Evolutionary conservation across 2,113 vertebrate genomes (phyloP).

Genomic region (Procavia capensis): DNA sequence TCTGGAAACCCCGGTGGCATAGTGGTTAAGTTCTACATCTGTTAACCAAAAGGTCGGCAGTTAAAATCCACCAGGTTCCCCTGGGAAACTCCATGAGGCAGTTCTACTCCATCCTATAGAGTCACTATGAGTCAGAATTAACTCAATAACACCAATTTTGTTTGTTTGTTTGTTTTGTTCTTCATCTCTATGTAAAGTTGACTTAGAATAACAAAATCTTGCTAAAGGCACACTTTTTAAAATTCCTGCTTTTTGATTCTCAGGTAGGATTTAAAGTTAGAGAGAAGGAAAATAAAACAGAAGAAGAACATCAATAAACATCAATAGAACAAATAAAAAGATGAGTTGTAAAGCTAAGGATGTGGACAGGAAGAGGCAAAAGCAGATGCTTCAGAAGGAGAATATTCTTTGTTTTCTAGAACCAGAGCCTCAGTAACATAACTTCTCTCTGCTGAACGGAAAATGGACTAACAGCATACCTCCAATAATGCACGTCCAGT

Average conservation of each 20-base stretch:
- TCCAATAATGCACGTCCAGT: rapidly evolving
- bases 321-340: not conserved
- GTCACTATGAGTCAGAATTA: too few relatives aligned
- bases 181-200: rapidly evolving
- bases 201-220: not conserved
- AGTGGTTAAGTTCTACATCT: too few relatives aligned
- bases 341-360: not conserved
- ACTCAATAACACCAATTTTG: too few relatives aligned
- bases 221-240: not conserved
- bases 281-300: not conserved
- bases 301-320: not conserved
- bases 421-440: not conserved
- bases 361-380: not conserved
- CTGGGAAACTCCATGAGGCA: too few relatives aligned
- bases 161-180: too few relatives aligned
- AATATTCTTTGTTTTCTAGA: not conserved
- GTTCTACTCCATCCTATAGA: too few relatives aligned
- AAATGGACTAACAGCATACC: not conserved
- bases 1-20: too few relatives aligned
- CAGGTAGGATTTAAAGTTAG: not conserved
- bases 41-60: too few relatives aligned
- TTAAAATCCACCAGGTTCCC: too few relatives aligned
- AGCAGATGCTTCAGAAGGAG: not conserved
- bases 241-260: not conserved
- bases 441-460: not conserved